These are phyloP conservation scores for Pristionchus fissidentatus DNA, from an alignment of 2,888 invertebrate genomes.

Conservation along the genomic window DNA sequence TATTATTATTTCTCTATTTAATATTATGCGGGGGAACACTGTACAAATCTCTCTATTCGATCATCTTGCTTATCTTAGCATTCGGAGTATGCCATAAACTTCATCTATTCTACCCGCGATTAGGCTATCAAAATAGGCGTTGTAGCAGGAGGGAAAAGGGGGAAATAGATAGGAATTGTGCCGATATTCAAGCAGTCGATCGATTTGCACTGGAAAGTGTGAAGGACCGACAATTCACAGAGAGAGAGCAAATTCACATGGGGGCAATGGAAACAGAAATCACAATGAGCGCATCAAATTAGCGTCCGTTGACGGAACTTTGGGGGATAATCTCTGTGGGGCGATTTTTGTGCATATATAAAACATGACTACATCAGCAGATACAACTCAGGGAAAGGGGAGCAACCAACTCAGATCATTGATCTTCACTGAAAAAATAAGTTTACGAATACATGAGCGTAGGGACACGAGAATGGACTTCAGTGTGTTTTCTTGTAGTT, in stretches of 20 bases:
- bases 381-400: no score
- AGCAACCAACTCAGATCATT: no score
- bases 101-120: background rate
- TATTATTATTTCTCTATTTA: constrained; percentile 18
- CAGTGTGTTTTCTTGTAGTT: no score
- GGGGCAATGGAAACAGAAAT: no score
- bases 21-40: constrained; percentile 10
- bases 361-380: no score
- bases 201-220: background rate
- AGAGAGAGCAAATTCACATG: background rate
- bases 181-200: background rate
- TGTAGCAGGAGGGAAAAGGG: background rate
- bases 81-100: background rate
- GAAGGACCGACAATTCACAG: background rate
- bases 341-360: no score
- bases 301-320: no score
- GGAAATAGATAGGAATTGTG: background rate
- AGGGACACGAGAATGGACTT: no score
- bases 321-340: no score
- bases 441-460: no score
- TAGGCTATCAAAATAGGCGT: background rate
- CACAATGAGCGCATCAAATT: no score
- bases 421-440: no score
- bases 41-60: constrained; percentile 30
- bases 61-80: background rate